Conservation (phyloP, 2,888 invertebrate species). For the Nomada flava region DNA sequence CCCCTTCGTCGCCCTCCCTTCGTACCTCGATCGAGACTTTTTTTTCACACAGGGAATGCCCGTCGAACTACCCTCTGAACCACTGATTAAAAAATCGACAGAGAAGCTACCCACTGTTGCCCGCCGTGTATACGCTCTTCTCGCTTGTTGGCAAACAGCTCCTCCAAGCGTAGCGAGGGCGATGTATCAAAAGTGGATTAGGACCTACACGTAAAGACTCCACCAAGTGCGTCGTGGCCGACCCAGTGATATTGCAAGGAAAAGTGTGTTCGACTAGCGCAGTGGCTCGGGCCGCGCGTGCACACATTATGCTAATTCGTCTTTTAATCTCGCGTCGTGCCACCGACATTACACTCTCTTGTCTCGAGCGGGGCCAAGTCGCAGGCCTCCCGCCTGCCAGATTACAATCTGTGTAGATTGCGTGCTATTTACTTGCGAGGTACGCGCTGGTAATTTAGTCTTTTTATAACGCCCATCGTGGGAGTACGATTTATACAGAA, state of each 20-base stretch:
- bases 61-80: slow-evolving; percentile 56
- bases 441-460: slow-evolving; percentile 48
- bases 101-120: slow-evolving; percentile 24
- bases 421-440: slow-evolving; percentile 66
- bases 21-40: slow-evolving; percentile 40
- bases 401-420: slow-evolving; percentile 66
- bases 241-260: slow-evolving; percentile 52
- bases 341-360: slow-evolving; percentile 66
- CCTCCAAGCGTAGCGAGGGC: background rate
- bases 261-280: slow-evolving; percentile 44
- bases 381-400: slow-evolving; percentile 33
- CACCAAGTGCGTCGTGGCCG: slow-evolving; percentile 15
- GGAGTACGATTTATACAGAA: slow-evolving; percentile 34
- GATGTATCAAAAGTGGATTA: slow-evolving; percentile 17
- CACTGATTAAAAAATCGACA: slow-evolving; percentile 70
- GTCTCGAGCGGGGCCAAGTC: slow-evolving; percentile 30
- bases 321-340: slow-evolving; percentile 81
- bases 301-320: slow-evolving; percentile 82
- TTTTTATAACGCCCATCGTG: slow-evolving; percentile 29
- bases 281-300: slow-evolving; percentile 67
- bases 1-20: slow-evolving; percentile 47
- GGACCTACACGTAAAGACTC: background rate
- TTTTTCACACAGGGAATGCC: slow-evolving; percentile 27
- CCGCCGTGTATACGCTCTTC: background rate
- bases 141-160: too few relatives aligned